Evolutionary conservation across 2,797 vertebrate genomes (phyloP), one percentile per base, ranked within the genome.

Genomic region (Choloepus didactylus): DNA sequence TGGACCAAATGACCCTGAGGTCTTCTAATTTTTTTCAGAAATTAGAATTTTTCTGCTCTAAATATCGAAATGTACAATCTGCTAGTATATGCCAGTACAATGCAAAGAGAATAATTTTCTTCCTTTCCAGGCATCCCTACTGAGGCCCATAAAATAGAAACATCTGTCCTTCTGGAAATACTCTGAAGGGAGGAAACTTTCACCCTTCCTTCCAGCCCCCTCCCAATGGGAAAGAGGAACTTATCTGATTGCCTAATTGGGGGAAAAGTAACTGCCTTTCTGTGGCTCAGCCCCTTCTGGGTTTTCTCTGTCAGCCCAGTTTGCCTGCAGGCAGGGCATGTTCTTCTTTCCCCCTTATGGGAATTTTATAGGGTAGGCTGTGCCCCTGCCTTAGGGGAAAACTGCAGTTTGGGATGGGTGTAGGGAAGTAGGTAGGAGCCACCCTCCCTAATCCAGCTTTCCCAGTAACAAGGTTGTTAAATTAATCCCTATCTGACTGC

Each of bases 101-200:
- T 92, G 44, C 70, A 92, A 73, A 27, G 72, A 89, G 81, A 80
- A 75, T 87, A 70, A 76, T 83, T 95, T 93, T 93, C 75, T 94
- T 94, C 79, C 87, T 97, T 95, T 87, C 60, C 88, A 90, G 77
- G 85, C 67, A 70, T 96, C 87, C 62, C 91, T 91, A 75, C 44
- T 56, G 94, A 97, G 87, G 64, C 64, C 80, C 67, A 84, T 96
- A 96, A 97, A 97, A 92, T 69, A 89, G 69, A 97, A 97, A 97
- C 94, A 96, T 95, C 96, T 95, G 44, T 95, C 86, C 62, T 87
- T 79, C 64, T 86, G 62, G n/a, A 88, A 70, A 49, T 69, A n/a
- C 27, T 92, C 95, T 76, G 85, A 89, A 95, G 51, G 85, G 72
- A 91, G 87, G 66, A 92, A 93, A 69, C 44, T 80, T 94, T 82